These are phyloP conservation scores for Noctua janthina DNA, from an alignment of 2,888 invertebrate genomes.

Conservation along the genomic window DNA sequence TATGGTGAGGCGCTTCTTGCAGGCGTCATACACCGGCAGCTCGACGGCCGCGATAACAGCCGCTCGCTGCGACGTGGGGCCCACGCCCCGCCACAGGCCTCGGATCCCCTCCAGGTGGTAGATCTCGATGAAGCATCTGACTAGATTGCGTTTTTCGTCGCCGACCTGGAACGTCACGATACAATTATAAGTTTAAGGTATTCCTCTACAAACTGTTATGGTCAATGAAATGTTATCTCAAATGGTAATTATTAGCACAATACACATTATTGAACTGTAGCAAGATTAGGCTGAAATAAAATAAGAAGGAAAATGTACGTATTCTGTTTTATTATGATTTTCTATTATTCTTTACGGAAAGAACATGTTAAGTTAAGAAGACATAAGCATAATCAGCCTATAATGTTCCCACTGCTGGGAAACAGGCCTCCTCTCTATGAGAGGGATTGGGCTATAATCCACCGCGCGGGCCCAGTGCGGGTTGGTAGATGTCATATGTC, in stretches of 20 bases:
- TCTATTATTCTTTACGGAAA: not conserved
- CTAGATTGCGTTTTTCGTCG: constrained; percentile 91
- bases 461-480: too few species aligned
- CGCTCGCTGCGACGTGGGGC: constrained; percentile 97
- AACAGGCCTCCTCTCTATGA: too few species aligned
- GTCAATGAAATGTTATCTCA: not conserved
- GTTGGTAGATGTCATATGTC: too few species aligned
- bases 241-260: not conserved
- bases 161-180: constrained; percentile 83
- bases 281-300: not conserved
- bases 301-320: too few species aligned
- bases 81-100: constrained; percentile 98
- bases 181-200: too few species aligned
- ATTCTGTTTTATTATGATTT: not conserved
- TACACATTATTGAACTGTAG: not conserved
- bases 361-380: not conserved
- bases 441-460: too few species aligned
- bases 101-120: constrained; percentile 95
- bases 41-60: constrained; percentile 98
- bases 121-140: constrained; percentile 95
- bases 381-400: too few species aligned
- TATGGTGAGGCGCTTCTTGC: constrained; percentile 93
- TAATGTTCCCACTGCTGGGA: too few species aligned
- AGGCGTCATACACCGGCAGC: constrained; percentile 97
- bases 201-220: not conserved